These are phyloP conservation scores for Hylyphantes graminicola DNA, from an alignment of 1,140 invertebrate genomes.

Conservation along the genomic window DNA sequence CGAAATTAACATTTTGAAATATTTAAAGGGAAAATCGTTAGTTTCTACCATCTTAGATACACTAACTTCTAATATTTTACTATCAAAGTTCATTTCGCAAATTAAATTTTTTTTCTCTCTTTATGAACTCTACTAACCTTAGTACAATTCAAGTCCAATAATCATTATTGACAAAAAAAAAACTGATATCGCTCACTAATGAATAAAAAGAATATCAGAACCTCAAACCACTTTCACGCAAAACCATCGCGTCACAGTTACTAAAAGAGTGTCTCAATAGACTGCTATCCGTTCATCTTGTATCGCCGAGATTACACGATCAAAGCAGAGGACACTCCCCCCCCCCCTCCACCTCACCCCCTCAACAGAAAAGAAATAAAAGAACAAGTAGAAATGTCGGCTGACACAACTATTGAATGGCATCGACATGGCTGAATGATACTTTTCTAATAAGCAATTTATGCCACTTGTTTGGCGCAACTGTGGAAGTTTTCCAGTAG, in stretches of 20 bases:
- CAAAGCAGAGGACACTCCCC: conserved; percentile 26
- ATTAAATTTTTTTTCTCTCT: too few species aligned
- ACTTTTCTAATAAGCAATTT: conserved; percentile 53
- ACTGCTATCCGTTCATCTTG: conserved; percentile 53
- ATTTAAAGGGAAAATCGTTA: too few species aligned
- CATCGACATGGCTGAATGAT: conserved; percentile 6
- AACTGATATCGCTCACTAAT: too few species aligned
- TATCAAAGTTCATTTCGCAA: too few species aligned
- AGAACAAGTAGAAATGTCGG: conserved; percentile 1
- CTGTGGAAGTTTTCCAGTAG: neutral
- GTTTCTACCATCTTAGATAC: too few species aligned
- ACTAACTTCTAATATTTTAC: too few species aligned
- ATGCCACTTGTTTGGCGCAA: conserved; percentile 39
- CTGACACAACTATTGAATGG: conserved; percentile 12
- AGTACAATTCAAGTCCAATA: too few species aligned
- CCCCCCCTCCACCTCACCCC: neutral
- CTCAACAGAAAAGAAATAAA: conserved; percentile 33
- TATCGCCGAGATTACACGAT: conserved; percentile 52
- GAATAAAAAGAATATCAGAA: neutral
- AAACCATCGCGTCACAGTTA: neutral
- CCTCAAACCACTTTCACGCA: neutral
- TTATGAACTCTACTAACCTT: too few species aligned
- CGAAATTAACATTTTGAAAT: too few species aligned
- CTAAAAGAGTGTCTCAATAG: conserved; percentile 51
- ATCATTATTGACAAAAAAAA: too few species aligned